phyloP scores from a whole-genome alignment of 2,797 vertebrate genomes.

The Tangara arthus region DNA sequence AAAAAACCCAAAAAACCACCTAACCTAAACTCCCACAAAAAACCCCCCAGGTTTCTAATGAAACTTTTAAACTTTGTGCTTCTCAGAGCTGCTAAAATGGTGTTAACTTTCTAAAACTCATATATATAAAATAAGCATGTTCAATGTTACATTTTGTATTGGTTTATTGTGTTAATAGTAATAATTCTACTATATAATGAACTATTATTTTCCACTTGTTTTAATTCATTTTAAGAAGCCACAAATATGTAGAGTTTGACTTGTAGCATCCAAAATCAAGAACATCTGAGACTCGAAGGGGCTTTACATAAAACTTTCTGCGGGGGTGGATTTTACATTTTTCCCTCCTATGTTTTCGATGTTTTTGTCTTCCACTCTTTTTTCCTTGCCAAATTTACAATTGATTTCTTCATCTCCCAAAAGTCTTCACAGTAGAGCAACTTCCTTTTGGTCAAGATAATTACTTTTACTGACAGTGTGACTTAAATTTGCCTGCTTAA shows the following conservation, averaged over 20 bases:
- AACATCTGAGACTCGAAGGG: background rate
- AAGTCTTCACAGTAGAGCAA: background rate
- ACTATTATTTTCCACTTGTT: background rate
- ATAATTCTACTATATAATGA: background rate
- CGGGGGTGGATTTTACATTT: background rate
- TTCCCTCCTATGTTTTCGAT: rapidly evolving
- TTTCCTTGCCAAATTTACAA: background rate
- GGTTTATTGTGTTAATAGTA: background rate
- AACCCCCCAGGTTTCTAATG: background rate
- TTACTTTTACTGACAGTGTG: background rate
- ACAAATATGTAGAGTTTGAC: background rate
- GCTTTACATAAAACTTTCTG: background rate
- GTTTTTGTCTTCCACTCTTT: background rate
- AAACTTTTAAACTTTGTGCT: background rate
- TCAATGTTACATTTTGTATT: background rate
- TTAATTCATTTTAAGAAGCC: background rate
- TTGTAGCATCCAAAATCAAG: background rate
- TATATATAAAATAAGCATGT: background rate
- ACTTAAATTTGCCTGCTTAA: background rate
- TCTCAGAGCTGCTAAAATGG: background rate
- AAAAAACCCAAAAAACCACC: background rate
- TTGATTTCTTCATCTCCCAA: background rate
- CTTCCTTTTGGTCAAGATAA: background rate
- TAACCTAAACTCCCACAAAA: background rate
- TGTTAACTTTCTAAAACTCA: background rate